Base-by-base conservation (phyloP, 35 echinoderm and acorn worm genomes). In the Heliocidaris tuberculata region DNA sequence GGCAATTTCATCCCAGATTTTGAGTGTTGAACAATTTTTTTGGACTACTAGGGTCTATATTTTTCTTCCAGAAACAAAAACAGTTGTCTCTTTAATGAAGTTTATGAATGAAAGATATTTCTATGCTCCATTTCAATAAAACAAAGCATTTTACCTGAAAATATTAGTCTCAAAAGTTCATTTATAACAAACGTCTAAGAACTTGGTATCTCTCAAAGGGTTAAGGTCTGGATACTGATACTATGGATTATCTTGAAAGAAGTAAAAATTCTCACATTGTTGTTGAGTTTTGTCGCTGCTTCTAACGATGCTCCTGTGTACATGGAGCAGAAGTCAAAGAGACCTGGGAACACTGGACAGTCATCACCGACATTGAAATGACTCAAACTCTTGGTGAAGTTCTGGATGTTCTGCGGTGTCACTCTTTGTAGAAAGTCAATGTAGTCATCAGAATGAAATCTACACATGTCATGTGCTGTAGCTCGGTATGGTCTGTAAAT, bases 281-380 rank as follows among this genome's bases (percentile, higher is more conserved):
- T 99, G 78, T 99, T 99, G 32, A 99, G 88, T 93, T 99, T 99
- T 88, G 95, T 97, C 71, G 98, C 97, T 89, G 96, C 98, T 94
- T 99, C 98, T 95, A 99, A 96, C 7, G 98, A 97, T 35, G 98
- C 98, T 32, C 98, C 98, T 50, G 98, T 99, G 90, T 99, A 99
- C 98, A 99, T 99, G 16, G 98, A 96, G 95, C 98, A 99, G 94
- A 99, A 99, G 85, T 99, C 98, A 96, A 99, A 99, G 9, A 99
- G 94, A 88, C 98, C 98, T 35, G 98, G 98, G 94, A 99, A 99
- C 47, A 99, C 98, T 9, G 98, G 98, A 92, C 98, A 99, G 88
- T 99, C 98, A 90, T 99, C 98, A 48, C 98, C 98, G 10, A 99
- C 98, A 90, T 99, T 99, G 88, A 96, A 99, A 65, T 99, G 98